These are phyloP conservation scores for Bergia sp. DNA, from an alignment of 92 coral and sea anemone genomes.

Conservation along the genomic window DNA sequence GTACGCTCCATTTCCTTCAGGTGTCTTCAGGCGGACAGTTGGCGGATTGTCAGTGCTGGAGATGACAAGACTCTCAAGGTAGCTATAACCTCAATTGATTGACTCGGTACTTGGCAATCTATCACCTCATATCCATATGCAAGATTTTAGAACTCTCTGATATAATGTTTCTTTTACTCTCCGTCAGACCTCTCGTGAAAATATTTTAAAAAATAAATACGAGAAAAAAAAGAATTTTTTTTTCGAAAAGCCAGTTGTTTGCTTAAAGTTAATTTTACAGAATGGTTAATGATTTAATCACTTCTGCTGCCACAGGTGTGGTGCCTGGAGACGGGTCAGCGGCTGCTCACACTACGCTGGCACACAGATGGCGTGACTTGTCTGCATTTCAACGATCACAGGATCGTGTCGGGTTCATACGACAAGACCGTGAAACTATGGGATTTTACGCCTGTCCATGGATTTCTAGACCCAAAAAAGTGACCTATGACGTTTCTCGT, in stretches of 20 bases:
- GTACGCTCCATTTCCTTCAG: slow-evolving; percentile 32
- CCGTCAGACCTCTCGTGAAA: no score
- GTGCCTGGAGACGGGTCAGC: slow-evolving; percentile 97
- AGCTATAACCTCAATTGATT: background rate
- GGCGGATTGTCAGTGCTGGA: slow-evolving; percentile 99
- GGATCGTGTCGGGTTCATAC: slow-evolving; percentile 97
- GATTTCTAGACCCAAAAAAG: slow-evolving; percentile 66
- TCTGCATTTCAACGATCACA: slow-evolving; percentile 90
- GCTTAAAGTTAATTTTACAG: background rate
- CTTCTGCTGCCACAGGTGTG: slow-evolving; percentile 73
- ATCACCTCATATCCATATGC: no score
- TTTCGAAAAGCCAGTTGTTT: background rate
- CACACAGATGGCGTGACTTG: slow-evolving; percentile 99
- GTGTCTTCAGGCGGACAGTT: slow-evolving; percentile 97
- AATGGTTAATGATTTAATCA: background rate
- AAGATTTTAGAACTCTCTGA: no score
- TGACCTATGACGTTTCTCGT: slow-evolving; percentile 46
- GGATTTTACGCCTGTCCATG: slow-evolving; percentile 92
- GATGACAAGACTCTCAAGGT: slow-evolving; percentile 99
- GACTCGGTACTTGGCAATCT: no score
- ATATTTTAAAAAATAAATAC: background rate
- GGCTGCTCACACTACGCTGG: slow-evolving; percentile 94
- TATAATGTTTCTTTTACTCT: no score
- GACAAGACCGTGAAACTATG: slow-evolving; percentile 98
- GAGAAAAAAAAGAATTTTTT: no score